A percentile compares a stretch with the other conserved stretches of the same genome.
These are phyloP conservation scores for Argyra leucocephala DNA, from an alignment of 2,888 invertebrate genomes.

Conservation along the genomic window DNA sequence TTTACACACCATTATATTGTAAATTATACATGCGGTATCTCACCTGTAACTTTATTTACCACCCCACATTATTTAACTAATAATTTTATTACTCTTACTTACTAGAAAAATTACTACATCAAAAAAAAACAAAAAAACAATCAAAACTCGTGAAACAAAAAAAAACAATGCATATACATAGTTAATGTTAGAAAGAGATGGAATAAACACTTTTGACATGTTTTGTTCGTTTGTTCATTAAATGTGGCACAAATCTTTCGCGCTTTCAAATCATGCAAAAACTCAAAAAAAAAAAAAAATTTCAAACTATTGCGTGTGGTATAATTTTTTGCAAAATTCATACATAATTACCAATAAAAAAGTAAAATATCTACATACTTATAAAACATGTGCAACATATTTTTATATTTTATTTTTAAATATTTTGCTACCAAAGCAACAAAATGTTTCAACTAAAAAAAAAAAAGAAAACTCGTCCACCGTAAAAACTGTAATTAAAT, in stretches of 20 bases:
- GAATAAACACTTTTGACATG: too few relatives aligned
- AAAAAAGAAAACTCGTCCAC: background rate
- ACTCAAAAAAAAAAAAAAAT: background rate
- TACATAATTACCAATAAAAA: background rate
- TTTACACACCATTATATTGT: too few relatives aligned
- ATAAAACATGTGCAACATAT: background rate
- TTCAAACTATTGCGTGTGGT: background rate
- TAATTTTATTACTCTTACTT: too few relatives aligned
- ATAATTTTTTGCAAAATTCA: background rate
- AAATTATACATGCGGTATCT: too few relatives aligned
- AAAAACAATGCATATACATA: too few relatives aligned
- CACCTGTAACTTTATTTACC: too few relatives aligned
- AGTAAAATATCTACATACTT: background rate
- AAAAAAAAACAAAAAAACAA: too few relatives aligned
- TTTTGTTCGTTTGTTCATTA: too few relatives aligned
- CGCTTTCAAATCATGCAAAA: background rate
- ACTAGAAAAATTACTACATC: too few relatives aligned
- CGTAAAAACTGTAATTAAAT: slow-evolving; percentile 3
- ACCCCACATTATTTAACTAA: too few relatives aligned
- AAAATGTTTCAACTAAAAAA: background rate
- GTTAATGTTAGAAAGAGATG: too few relatives aligned
- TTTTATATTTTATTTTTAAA: background rate
- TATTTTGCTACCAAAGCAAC: background rate
- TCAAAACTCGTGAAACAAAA: too few relatives aligned
- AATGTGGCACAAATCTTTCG: background rate